Evolutionary conservation across 2,113 vertebrate species (phyloP).

Genomic region (Bagarius yarrelli): DNA sequence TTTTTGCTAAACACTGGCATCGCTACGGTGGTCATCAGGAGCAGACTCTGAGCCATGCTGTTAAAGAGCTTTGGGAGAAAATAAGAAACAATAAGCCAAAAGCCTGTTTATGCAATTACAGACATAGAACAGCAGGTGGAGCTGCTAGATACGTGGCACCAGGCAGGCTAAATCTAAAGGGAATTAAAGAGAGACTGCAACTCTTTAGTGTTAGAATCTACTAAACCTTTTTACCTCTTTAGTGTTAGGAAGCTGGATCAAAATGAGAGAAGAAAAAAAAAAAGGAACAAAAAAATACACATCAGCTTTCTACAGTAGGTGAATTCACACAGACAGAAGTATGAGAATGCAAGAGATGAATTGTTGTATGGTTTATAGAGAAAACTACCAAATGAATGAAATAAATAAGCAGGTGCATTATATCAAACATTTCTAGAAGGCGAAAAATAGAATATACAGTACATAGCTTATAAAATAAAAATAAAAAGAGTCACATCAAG

Average conservation of each 20-base stretch:
- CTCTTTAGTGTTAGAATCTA: background rate
- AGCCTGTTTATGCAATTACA: background rate
- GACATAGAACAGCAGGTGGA: constrained; percentile 40
- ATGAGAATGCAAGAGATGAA: background rate
- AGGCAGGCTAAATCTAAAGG: constrained; percentile 10
- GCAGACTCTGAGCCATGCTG: constrained; percentile 84
- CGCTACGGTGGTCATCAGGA: constrained; percentile 93
- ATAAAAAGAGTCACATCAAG: background rate
- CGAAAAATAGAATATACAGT: background rate
- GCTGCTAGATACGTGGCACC: background rate
- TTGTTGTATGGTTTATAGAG: background rate
- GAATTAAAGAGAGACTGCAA: constrained; percentile 19
- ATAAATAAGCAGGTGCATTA: too few species aligned
- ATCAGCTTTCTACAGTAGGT: background rate
- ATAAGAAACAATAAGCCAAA: constrained; percentile 18
- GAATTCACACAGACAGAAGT: background rate
- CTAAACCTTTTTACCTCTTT: constrained; percentile 75
- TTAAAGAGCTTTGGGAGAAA: constrained; percentile 76
- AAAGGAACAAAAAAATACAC: constrained; percentile 15
- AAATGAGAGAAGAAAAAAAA: constrained; percentile 41
- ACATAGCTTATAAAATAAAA: too few species aligned
- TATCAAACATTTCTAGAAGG: background rate
- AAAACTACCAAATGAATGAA: background rate
- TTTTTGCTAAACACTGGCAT: constrained; percentile 99
- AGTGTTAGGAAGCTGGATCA: constrained; percentile 78